Evolutionary conservation across 2,113 vertebrate genomes (phyloP), one percentile per base, ranked within the genome.

Genomic region (Papio anubis): DNA sequence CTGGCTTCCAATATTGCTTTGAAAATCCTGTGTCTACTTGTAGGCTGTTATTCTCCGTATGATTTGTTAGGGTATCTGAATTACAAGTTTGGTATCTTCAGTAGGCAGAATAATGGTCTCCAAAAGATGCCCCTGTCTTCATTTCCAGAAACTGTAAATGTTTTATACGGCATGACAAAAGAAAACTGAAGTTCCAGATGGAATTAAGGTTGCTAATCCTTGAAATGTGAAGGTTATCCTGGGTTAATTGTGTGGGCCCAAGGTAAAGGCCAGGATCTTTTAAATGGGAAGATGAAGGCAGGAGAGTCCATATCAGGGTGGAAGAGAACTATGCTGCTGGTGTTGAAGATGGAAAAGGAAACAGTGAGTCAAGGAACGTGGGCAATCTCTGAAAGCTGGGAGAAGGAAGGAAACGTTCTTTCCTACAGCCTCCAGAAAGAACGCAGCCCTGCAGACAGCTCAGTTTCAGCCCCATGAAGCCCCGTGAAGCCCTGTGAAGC

Each of bases 391-490:
- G 25, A 20, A 76, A 35, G 40, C 6, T 25, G 52, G 66, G 10
- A 66, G 64, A 30, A 35, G 21, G 5, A 94, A 64, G 27, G 21
- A 30, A 43, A 16, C 43, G 14, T 23, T 52, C 27, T 43, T 40
- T 25, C 5, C 52, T 10, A 32, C 25, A 3, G 21, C 1, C 38
- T 55, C 20, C 4, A 6, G 45, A 52, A 48, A 78, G 45, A 32
- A 78, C 8, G 16, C 2, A 87, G n/a, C 3, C 10, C 35, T 5
- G 59, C 12, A n/a, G 20, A 57, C 3, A 30, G 2, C 30, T 21
- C 1, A 4, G 9, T 10, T 21, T 18, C 61, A 45, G 57, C 17
- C 7, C 27, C 4, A 4, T 0, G 4, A 88, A 48, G 27, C 25
- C 9, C 14, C 6, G 14, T 52, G 50, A 52, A 52, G 4, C 50